A percentile compares a stretch with the other conserved stretches of the same genome.
These are phyloP conservation scores for Oncorhynchus nerka DNA, from an alignment of 2,113 vertebrate genomes.

Conservation along the genomic window DNA sequence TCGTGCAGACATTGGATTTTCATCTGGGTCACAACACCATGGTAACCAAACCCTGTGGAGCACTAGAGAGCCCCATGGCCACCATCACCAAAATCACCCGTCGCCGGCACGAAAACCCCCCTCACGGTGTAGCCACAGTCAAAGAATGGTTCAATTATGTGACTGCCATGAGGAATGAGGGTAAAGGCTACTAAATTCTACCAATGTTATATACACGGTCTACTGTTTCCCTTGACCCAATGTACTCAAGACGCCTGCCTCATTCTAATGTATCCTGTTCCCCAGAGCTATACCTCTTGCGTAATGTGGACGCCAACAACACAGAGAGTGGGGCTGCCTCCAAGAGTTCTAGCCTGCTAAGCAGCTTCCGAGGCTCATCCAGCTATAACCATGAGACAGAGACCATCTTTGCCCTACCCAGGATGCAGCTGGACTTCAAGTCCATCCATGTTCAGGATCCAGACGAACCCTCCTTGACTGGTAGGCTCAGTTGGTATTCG, in stretches of 20 bases:
- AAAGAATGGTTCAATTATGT: conserved; percentile 99
- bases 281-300: conserved; percentile 88
- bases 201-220: too few species aligned
- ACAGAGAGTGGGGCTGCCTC: conserved; percentile 83
- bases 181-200: conserved; percentile 55
- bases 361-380: conserved; percentile 88
- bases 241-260: too few species aligned
- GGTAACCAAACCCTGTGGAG: conserved; percentile 97
- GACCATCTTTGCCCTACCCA: conserved; percentile 96
- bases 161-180: conserved; percentile 96
- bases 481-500: conserved; percentile 42
- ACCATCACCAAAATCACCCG: conserved; percentile 98
- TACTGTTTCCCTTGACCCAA: too few species aligned
- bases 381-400: conserved; percentile 98
- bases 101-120: conserved; percentile 93
- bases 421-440: conserved; percentile 98
- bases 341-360: conserved; percentile 89
- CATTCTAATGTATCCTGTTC: background rate
- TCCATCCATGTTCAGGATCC: conserved; percentile 96
- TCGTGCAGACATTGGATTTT: conserved; percentile 96
- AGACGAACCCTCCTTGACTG: conserved; percentile 88
- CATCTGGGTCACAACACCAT: conserved; percentile 97
- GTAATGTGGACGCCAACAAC: conserved; percentile 93
- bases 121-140: conserved; percentile 94
- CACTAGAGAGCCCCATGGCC: conserved; percentile 96